Percentiles rank a stretch among this genome's conserved stretches.
Evolutionary conservation across 2,888 invertebrate species (phyloP).

Genomic region (Stictocephala bisonia): DNA sequence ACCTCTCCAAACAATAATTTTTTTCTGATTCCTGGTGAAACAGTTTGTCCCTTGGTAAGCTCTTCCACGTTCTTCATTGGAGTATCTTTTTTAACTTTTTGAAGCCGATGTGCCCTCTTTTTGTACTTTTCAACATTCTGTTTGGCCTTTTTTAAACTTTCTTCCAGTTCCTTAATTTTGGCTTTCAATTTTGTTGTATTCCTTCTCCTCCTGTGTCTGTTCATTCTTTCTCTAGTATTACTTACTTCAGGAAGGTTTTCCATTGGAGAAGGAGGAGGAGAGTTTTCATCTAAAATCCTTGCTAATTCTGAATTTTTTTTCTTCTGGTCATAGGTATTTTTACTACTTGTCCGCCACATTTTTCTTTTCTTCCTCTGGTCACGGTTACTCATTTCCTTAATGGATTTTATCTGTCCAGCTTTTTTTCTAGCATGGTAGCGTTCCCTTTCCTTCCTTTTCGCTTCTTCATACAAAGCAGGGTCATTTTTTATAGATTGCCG

Average conservation of each 20-base stretch:
- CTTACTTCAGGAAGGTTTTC: neutral
- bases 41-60: conserved; percentile 19
- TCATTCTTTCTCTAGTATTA: conserved; percentile 2
- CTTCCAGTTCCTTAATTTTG: conserved; percentile 30
- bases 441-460: conserved; percentile 34
- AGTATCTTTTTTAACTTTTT: conserved; percentile 24
- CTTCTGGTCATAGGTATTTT: conserved; percentile 19
- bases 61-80: conserved; percentile 18
- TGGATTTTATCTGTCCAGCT: conserved; percentile 25
- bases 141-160: conserved; percentile 24
- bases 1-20: conserved; percentile 22
- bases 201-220: conserved; percentile 19
- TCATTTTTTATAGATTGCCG: conserved; percentile 26
- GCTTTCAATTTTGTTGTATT: conserved; percentile 24
- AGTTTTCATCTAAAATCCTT: conserved; percentile 15
- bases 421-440: conserved; percentile 24
- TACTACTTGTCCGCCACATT: conserved; percentile 14
- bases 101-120: conserved; percentile 20
- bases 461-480: conserved; percentile 24
- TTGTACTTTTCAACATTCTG: conserved; percentile 27
- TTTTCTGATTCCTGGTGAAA: conserved; percentile 16
- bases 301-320: conserved; percentile 15
- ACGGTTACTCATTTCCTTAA: conserved; percentile 6
- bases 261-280: conserved; percentile 15
- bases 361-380: conserved; percentile 26